phyloP scores from a whole-genome alignment of 64 coral and sea anemone species.

The Actinia tenebrosa region DNA sequence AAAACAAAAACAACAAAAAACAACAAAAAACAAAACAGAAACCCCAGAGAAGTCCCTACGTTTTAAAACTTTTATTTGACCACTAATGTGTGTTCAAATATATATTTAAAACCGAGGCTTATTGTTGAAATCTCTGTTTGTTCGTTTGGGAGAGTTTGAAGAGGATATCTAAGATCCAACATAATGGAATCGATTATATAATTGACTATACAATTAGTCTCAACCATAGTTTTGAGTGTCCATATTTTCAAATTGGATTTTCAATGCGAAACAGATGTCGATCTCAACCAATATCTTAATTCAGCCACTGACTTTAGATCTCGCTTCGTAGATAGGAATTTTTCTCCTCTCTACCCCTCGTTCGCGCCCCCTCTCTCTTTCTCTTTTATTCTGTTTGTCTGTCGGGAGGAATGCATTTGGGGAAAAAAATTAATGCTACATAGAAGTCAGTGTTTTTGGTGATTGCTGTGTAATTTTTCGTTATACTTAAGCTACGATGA shows the following conservation, averaged over 20 bases:
- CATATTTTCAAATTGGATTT: conserved; percentile 13
- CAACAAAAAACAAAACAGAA: no score
- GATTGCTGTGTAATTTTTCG: neutral
- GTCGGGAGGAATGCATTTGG: neutral
- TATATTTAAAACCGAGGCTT: neutral
- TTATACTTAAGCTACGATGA: neutral
- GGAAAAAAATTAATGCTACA: no score
- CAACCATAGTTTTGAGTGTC: neutral
- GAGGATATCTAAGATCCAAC: neutral
- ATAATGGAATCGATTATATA: conserved; percentile 23
- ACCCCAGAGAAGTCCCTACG: neutral
- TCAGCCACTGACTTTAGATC: neutral
- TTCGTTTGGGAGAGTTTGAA: conserved; percentile 3
- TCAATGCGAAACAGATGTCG: conserved; percentile 1
- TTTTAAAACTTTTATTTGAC: neutral
- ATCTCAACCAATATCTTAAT: neutral
- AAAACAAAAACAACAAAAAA: no score
- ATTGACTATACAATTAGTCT: conserved; percentile 10
- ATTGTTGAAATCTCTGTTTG: conserved; percentile 9
- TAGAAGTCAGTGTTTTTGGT: neutral
- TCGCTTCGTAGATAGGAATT: neutral
- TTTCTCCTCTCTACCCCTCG: neutral
- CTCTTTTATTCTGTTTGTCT: neutral
- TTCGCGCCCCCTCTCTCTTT: no score
- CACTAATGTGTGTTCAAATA: neutral